Evolutionary conservation across 2,888 invertebrate species (phyloP), one percentile per base, ranked within the genome.

Genomic region (Troides aeacus): DNA sequence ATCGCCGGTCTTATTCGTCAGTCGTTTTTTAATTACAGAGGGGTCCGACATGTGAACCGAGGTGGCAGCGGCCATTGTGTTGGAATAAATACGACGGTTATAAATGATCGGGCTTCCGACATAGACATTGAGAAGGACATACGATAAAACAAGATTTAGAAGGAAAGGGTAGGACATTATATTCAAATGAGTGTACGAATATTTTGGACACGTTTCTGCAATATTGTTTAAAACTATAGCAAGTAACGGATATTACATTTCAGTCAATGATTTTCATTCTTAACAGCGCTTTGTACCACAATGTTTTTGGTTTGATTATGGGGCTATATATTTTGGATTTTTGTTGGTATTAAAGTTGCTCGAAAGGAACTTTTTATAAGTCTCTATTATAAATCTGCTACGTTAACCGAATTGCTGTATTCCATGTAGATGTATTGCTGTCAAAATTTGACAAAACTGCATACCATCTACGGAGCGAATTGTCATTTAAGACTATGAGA

Each of bases 1-100:
- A 92, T 92, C 92, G 88, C 86, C 84, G 87, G 90, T 89, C 87
- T 92, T 88, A 92, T 92, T 92, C 92, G 92, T 92, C 90, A 84
- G 90, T 77, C 79, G 88, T 90, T 87, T 90, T 92, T 91, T 92
- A 92, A 92, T 92, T 92, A 90, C 87, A 85, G 84, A 89, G 89
- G 89, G 90, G 86, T 85, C 85, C 76, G 82, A 82, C 88, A 89
- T 92, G 92, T 87, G 92, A 92, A 91, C 85, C 81, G 82, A 84
- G 82, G 81, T 83, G 86, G 87, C 76, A 77, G 75, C 81, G 79
- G 86, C 90, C 87, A 90, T 92, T 91, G 90, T 91, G 82, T 85
- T 79, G 77, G 78, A 83, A 87, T 86, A 87, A 90, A 89, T 89
- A 91, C 85, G 85, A 86, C 84, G 81, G 84, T 83, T 87, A 86